Evolutionary conservation across 2,797 vertebrate species (phyloP), one percentile per base, ranked within the genome.

Genomic region (Coilia nasus): DNA sequence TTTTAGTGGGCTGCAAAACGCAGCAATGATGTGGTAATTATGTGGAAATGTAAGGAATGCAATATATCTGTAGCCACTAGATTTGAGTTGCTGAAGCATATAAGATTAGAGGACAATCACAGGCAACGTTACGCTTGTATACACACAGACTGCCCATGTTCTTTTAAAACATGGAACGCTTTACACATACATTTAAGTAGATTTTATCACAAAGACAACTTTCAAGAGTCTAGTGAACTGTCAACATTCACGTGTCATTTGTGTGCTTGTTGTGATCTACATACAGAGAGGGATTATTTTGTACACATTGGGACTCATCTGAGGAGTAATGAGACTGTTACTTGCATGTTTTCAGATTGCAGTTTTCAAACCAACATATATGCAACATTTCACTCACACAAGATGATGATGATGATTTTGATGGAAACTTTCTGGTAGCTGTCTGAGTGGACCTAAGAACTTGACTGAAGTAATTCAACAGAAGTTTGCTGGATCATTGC

Each of bases 261-360:
- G 64, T 86, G 85, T 59, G 35, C 81, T 71, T 78, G 81, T 81
- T 81, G 78, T 44, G 67, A 71, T 57, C 81, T 86, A 80, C 25
- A 82, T 80, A 83, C 81, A 41, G 85, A 86, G 56, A 86, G 56
- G 35, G 82, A 86, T 75, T 86, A 83, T 86, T 86, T 86, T 83
- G 21, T 44, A 81, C 85, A 86, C 57, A 80, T 83, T 86, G 71
- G 41, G 12, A 57, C 67, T 59, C 82, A 86, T 80, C 83, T 83
- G n/a, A 83, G 25, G 82, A 60, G 50, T 80, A 83, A 81, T 83
- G 85, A 86, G 57, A 86, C 85, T 56, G 81, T 86, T 57, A 19
- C 23, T 56, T 86, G 85, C 59, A 60, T 86, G 56, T 83, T 83
- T 83, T 19, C 41, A 31, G 71, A 15, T 60, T 83, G 67, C 78